Base-by-base conservation (phyloP, 1,140 invertebrate genomes). In the Scaptomyza graminum region DNA sequence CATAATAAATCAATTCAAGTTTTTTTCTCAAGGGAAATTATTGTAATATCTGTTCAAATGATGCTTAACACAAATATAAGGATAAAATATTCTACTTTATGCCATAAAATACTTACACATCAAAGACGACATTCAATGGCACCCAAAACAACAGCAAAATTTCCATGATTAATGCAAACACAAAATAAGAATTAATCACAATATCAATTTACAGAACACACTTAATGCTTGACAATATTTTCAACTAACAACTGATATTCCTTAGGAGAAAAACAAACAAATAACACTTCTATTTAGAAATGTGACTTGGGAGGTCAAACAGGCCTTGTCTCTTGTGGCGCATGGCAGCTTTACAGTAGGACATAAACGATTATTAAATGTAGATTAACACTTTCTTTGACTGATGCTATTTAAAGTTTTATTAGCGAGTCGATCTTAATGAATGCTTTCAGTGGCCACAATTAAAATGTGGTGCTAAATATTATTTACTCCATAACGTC, bases 361-460 rank as follows among this genome's bases (percentile, higher is more conserved):
- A 49, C 28, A 43, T 13, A 41, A 22, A 54, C 51, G 44, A 50
- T 63, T 51, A 50, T 25, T 12, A 34, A 49, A 44, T 54, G n/a
- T 54, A 46, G 31, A 64, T 41, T 55, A 56, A 41, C 54, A 66
- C 49, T 49, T 46, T 64, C 31, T 49, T 31, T 56, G 52, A 46
- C 3, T 51, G 28, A 13, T 44, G 66, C 74, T 77, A 74, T 77
- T 77, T 74, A 77, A 70, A 70, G 66, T 74, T 77, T 59, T 49
- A 70, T 77, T 77, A 77, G 65, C 74, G 41, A 22, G 1, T 41
- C 13, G 46, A 61, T 77, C 50, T 56, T 77, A 76, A 76, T 59
- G 47, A 76, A 73, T 64, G 64, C 74, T 76, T 51, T 76, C 70
- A 76, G 68, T 52, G 5, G 11, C 37, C 22, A 68, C 63, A 76